Evolutionary conservation across 1,140 invertebrate species (phyloP).

Genomic region (Drosophila rhopaloa): DNA sequence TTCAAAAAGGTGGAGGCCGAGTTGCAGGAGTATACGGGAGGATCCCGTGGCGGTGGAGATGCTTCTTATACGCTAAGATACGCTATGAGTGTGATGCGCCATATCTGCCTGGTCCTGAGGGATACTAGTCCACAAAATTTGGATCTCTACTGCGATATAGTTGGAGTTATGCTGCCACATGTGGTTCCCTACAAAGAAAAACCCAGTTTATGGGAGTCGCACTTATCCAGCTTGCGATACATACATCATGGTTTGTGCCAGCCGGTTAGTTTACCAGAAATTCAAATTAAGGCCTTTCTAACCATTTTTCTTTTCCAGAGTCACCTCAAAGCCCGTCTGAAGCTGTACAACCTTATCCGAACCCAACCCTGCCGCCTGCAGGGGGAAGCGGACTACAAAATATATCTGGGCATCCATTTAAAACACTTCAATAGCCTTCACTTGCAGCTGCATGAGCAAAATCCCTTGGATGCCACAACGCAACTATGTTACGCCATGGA

Average conservation of each 20-base stretch:
- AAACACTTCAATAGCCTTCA: constrained; percentile 40
- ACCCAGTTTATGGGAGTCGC: constrained; percentile 51
- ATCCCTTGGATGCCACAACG: background rate
- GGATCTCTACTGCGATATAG: constrained; percentile 55
- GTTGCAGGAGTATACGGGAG: constrained; percentile 1
- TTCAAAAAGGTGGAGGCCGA: constrained; percentile 1
- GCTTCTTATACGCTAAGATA: constrained; percentile 11
- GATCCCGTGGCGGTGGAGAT: background rate
- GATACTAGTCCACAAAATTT: constrained; percentile 42
- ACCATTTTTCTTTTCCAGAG: constrained; percentile 19
- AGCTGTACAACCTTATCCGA: constrained; percentile 47
- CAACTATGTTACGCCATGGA: constrained; percentile 30
- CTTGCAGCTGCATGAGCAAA: constrained; percentile 22
- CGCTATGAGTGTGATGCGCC: constrained; percentile 38
- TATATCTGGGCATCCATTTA: constrained; percentile 60
- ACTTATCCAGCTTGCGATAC: constrained; percentile 55
- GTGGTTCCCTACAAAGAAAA: constrained; percentile 27
- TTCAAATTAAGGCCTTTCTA: background rate
- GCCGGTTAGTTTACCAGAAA: constrained; percentile 23
- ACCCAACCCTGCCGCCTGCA: constrained; percentile 40
- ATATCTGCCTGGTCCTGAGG: constrained; percentile 48
- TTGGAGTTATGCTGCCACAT: constrained; percentile 45
- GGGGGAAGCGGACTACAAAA: constrained; percentile 37
- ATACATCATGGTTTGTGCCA: constrained; percentile 50
- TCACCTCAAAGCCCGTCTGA: constrained; percentile 28